A percentile compares a stretch with the other conserved stretches of the same genome.
Conservation (phyloP, 2,113 vertebrate genomes). For the Elachura formosa region DNA sequence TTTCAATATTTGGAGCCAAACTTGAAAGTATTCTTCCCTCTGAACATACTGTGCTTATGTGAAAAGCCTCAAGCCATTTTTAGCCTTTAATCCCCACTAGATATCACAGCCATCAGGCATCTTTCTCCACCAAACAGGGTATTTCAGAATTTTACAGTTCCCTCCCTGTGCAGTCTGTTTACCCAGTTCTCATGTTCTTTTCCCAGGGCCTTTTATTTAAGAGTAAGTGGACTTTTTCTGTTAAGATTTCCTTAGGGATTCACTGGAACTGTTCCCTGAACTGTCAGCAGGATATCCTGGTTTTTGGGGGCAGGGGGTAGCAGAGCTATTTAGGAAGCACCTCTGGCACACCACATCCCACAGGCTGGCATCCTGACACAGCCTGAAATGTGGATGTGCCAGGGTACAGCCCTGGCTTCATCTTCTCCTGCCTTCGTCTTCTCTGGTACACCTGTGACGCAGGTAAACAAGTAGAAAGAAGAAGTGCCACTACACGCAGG, state of each 20-base stretch:
- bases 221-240: not conserved
- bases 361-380: not conserved
- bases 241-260: not conserved
- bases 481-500: not conserved
- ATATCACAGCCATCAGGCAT: constrained; percentile 46
- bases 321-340: not conserved
- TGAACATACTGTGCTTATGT: constrained; percentile 31
- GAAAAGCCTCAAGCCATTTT: constrained; percentile 64
- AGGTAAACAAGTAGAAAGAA: not conserved
- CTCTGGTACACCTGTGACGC: not conserved
- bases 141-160: constrained; percentile 9
- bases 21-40: constrained; percentile 43
- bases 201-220: not conserved
- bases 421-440: not conserved
- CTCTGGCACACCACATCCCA: not conserved
- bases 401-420: not conserved
- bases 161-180: not conserved
- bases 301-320: not conserved
- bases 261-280: not conserved
- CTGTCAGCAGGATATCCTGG: not conserved
- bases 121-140: not conserved
- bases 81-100: constrained; percentile 60
- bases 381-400: not conserved
- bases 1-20: constrained; percentile 45
- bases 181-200: not conserved